These are phyloP conservation scores for Zaprionus ornatus DNA, from an alignment of 1,140 invertebrate genomes.

Conservation along the genomic window DNA sequence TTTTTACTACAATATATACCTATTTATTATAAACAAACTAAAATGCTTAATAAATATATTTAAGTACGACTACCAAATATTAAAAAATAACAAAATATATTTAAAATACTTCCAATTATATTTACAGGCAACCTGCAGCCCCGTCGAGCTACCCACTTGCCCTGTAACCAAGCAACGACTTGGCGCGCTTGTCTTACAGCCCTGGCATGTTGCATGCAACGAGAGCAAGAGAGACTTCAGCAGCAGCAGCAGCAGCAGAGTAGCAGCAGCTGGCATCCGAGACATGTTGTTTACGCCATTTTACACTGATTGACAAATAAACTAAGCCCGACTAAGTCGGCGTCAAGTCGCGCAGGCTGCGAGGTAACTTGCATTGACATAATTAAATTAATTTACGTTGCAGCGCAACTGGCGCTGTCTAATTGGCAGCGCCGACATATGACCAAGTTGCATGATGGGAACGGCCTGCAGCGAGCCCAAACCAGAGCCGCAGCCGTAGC, in stretches of 20 bases:
- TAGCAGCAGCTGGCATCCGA: constrained; percentile 23
- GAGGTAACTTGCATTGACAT: constrained; percentile 80
- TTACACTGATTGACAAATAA: constrained; percentile 77
- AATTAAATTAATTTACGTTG: constrained; percentile 82
- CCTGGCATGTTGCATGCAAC: constrained; percentile 64
- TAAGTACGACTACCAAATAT: too few species aligned
- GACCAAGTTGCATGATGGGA: constrained; percentile 56
- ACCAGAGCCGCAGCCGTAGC: background rate
- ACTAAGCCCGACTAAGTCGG: constrained; percentile 66
- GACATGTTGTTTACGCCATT: constrained; percentile 78
- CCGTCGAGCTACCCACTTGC: background rate
- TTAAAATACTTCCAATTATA: too few species aligned
- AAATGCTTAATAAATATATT: too few species aligned
- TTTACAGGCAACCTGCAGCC: background rate
- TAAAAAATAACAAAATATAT: too few species aligned
- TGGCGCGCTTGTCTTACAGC: constrained; percentile 31
- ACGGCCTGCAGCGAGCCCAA: constrained; percentile 13
- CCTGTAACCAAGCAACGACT: constrained; percentile 10
- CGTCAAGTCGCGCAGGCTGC: constrained; percentile 45
- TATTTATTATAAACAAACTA: too few species aligned
- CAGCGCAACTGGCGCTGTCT: constrained; percentile 69
- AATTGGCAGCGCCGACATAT: constrained; percentile 78
- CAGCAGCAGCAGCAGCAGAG: constrained; percentile 16
- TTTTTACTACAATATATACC: too few species aligned
- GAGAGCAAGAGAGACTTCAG: constrained; percentile 30